Evolutionary conservation across 2,888 invertebrate genomes (phyloP).

Genomic region (Uropetala carovei): DNA sequence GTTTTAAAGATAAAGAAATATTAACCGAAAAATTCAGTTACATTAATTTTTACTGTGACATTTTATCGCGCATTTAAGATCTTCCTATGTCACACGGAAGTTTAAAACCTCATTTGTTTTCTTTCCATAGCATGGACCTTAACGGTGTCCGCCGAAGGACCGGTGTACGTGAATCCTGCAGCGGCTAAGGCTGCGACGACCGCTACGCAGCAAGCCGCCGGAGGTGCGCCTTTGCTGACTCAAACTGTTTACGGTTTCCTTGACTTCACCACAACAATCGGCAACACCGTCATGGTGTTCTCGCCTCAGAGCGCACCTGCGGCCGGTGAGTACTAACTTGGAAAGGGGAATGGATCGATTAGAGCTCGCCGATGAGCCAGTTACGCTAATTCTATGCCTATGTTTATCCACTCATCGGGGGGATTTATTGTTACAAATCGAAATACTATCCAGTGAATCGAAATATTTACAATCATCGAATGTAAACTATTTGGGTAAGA

Average conservation of each 20-base stretch:
- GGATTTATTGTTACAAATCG: no score
- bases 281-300: slow-evolving; percentile 95
- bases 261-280: slow-evolving; percentile 95
- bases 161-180: slow-evolving; percentile 72
- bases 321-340: slow-evolving; percentile 77
- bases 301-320: slow-evolving; percentile 89
- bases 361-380: no score
- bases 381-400: no score
- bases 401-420: no score
- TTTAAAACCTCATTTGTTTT: background rate
- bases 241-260: slow-evolving; percentile 96
- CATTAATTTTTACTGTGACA: no score
- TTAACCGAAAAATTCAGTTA: no score
- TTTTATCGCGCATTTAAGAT: background rate
- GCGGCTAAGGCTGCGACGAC: slow-evolving; percentile 53
- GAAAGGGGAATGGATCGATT: no score
- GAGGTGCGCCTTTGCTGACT: slow-evolving; percentile 79
- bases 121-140: background rate
- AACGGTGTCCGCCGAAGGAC: slow-evolving; percentile 67
- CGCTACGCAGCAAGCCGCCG: slow-evolving; percentile 65
- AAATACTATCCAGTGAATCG: no score
- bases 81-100: background rate
- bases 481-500: no score
- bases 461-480: no score
- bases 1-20: no score